These are phyloP conservation scores for Perca fluviatilis DNA, from an alignment of 2,113 vertebrate genomes.

Conservation along the genomic window DNA sequence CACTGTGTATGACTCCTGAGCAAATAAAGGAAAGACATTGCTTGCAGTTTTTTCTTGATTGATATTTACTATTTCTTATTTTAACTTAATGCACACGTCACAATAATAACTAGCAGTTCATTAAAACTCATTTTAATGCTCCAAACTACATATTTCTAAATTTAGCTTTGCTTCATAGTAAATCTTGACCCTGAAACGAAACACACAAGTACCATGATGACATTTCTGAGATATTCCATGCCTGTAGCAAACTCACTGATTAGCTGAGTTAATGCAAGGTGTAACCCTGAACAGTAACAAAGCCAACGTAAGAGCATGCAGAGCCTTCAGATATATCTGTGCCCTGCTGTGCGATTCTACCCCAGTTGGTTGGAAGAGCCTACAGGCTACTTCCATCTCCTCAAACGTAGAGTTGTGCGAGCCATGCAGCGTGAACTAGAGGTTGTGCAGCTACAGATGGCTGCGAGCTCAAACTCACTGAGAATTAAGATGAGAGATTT, in stretches of 20 bases:
- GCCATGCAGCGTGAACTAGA: constrained; percentile 39
- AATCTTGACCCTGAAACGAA: constrained; percentile 13
- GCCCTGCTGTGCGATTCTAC: constrained; percentile 52
- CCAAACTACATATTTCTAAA: neutral
- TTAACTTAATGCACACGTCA: neutral
- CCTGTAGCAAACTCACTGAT: constrained; percentile 27
- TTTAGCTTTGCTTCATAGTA: neutral
- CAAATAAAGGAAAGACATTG: neutral
- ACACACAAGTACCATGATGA: neutral
- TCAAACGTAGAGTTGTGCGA: constrained; percentile 40
- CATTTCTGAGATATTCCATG: constrained; percentile 19
- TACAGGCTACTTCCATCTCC: constrained; percentile 49
- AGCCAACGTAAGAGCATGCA: constrained; percentile 22
- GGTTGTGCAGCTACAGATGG: constrained; percentile 54
- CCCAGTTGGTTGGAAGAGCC: constrained; percentile 62
- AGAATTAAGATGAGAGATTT: constrained; percentile 15
- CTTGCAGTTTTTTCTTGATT: neutral
- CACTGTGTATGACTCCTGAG: neutral
- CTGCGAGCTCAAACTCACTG: constrained; percentile 36
- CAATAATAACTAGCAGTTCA: neutral
- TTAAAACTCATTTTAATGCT: neutral
- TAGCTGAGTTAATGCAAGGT: constrained; percentile 34
- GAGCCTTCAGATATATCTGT: constrained; percentile 47
- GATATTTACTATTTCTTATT: neutral
- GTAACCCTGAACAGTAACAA: constrained; percentile 47